phyloP scores from a whole-genome alignment of 2,113 vertebrate species.

The Syngnathus typhle region DNA sequence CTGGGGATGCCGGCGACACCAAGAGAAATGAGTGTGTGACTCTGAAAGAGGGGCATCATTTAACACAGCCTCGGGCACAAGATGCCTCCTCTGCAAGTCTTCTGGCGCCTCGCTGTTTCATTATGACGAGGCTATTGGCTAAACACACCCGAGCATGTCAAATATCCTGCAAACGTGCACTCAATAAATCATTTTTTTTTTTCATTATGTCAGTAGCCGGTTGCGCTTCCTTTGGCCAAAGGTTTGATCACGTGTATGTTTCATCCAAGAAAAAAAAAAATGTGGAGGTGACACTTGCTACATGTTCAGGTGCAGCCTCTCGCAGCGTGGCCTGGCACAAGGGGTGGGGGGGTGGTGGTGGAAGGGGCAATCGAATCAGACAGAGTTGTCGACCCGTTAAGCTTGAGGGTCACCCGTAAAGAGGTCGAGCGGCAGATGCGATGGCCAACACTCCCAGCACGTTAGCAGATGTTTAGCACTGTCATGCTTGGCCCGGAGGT shows the following conservation, averaged over 20 bases:
- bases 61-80: constrained; percentile 62
- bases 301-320: constrained; percentile 14
- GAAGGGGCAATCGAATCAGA: constrained; percentile 3
- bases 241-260: background rate
- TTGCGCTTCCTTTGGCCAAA: constrained; percentile 59
- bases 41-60: constrained; percentile 68
- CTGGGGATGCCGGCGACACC: constrained; percentile 63
- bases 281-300: constrained; percentile 20
- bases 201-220: constrained; percentile 69
- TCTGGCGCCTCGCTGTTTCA: constrained; percentile 71
- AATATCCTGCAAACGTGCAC: constrained; percentile 71
- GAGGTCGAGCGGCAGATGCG: constrained; percentile 50
- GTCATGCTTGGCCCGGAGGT: constrained; percentile 11
- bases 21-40: constrained; percentile 68
- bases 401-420: constrained; percentile 37
- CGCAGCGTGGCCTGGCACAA: constrained; percentile 1
- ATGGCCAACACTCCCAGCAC: constrained; percentile 36
- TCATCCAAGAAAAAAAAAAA: background rate
- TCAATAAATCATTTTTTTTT: constrained; percentile 74
- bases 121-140: constrained; percentile 74
- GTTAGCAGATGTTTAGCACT: constrained; percentile 44
- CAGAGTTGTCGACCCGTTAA: constrained; percentile 44
- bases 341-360: constrained; percentile 6
- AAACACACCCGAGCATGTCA: constrained; percentile 74
- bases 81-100: constrained; percentile 62